A percentile compares a stretch with the other conserved stretches of the same genome.
Conservation (phyloP, 2,113 vertebrate genomes). For the Empidonax alnorum region DNA sequence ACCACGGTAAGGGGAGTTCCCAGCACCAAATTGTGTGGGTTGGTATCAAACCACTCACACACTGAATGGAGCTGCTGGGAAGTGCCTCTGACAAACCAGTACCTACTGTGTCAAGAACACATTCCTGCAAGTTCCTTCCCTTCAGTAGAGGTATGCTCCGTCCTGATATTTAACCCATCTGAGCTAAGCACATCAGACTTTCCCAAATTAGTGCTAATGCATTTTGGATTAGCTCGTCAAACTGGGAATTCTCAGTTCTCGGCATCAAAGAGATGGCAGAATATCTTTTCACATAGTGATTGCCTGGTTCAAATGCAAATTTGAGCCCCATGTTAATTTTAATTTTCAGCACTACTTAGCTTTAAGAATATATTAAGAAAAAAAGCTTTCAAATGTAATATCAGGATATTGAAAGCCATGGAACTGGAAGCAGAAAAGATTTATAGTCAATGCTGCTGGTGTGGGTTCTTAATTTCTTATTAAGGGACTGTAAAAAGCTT, state of each 20-base stretch:
- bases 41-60: not conserved
- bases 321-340: constrained; percentile 24
- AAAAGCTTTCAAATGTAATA: constrained; percentile 38
- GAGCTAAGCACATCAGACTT: not conserved
- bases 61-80: not conserved
- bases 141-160: not conserved
- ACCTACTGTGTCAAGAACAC: not conserved
- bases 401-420: not conserved
- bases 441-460: not conserved
- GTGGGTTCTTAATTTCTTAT: not conserved
- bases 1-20: not conserved
- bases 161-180: not conserved
- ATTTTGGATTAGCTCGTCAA: constrained; percentile 35
- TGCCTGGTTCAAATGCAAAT: constrained; percentile 54
- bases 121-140: not conserved
- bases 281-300: not conserved
- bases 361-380: constrained; percentile 33
- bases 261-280: constrained; percentile 39
- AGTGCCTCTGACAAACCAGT: not conserved
- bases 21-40: not conserved
- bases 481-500: not conserved
- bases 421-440: not conserved
- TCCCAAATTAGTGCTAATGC: constrained; percentile 44
- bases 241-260: constrained; percentile 41
- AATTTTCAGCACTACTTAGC: constrained; percentile 54